Evolutionary conservation across 2,797 vertebrate species (phyloP).

Genomic region (Darevskia nairensis): DNA sequence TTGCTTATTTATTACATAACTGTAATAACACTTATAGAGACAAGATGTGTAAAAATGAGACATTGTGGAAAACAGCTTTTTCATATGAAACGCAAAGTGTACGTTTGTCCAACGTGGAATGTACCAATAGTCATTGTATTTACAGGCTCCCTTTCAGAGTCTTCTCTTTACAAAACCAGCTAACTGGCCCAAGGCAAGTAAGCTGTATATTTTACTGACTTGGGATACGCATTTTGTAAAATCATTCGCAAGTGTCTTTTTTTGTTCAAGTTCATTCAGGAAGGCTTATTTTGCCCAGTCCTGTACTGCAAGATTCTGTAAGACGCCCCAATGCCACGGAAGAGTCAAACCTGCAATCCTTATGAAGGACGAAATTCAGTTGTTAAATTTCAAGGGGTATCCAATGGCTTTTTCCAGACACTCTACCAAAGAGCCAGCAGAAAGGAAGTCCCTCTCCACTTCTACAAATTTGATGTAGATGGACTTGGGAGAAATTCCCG

Average conservation of each 20-base stretch:
- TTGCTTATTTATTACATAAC: slow-evolving; percentile 79
- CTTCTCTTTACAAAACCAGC: slow-evolving; percentile 58
- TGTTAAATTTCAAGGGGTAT: slow-evolving; percentile 96
- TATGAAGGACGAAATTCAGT: slow-evolving; percentile 83
- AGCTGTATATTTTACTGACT: slow-evolving; percentile 46
- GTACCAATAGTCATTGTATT: slow-evolving; percentile 73
- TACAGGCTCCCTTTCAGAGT: slow-evolving; percentile 48
- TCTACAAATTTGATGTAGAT: slow-evolving; percentile 98
- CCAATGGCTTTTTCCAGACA: slow-evolving; percentile 97
- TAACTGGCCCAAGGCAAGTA: slow-evolving; percentile 54
- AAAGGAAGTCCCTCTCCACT: slow-evolving; percentile 99
- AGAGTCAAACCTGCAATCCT: slow-evolving; percentile 73
- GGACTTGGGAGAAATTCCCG: slow-evolving; percentile 78
- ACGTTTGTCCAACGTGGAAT: slow-evolving; percentile 80
- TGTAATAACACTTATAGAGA: slow-evolving; percentile 75
- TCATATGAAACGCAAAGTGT: slow-evolving; percentile 73
- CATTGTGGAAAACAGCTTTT: slow-evolving; percentile 74
- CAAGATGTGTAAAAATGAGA: slow-evolving; percentile 79
- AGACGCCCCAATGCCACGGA: slow-evolving; percentile 51
- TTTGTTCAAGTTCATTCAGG: slow-evolving; percentile 34
- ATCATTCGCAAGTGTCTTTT: slow-evolving; percentile 4
- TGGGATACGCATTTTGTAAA: slow-evolving; percentile 49
- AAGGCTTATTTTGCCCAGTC: slow-evolving; percentile 9
- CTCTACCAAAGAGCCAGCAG: slow-evolving; percentile 95
- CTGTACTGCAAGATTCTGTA: not conserved